Evolutionary conservation across 1,140 invertebrate species (phyloP).

Genomic region (Orius insidiosus): DNA sequence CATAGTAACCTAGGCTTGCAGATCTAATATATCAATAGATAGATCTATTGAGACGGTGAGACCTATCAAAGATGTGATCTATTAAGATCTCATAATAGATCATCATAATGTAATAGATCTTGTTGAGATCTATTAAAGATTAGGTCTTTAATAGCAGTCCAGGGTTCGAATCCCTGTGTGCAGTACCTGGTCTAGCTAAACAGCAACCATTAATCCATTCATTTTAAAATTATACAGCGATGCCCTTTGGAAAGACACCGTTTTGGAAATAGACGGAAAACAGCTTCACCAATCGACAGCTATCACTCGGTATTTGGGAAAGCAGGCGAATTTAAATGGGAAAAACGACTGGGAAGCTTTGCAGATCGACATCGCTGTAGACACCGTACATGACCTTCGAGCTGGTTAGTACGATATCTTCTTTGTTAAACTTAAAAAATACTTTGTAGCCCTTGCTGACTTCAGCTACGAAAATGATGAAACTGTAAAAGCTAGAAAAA

Average conservation of each 20-base stretch:
- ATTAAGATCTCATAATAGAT: no score
- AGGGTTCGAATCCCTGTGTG: background rate
- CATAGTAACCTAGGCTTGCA: no score
- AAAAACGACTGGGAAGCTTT: constrained; percentile 39
- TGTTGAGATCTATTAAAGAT: no score
- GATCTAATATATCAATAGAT: constrained; percentile 1
- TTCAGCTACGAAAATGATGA: constrained; percentile 22
- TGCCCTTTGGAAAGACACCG: constrained; percentile 35
- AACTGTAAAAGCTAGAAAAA: constrained; percentile 21
- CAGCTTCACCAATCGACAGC: constrained; percentile 30
- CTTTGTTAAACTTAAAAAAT: background rate
- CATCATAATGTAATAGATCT: no score
- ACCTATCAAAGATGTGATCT: no score
- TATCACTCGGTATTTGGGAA: constrained; percentile 35
- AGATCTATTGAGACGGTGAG: background rate
- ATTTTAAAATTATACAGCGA: no score
- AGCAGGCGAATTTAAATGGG: constrained; percentile 30
- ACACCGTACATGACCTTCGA: constrained; percentile 24
- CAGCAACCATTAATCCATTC: no score
- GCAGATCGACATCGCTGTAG: constrained; percentile 37
- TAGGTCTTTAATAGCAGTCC: no score
- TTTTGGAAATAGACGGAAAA: constrained; percentile 36
- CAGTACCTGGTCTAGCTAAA: background rate
- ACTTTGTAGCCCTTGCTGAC: constrained; percentile 17
- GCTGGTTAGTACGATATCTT: constrained; percentile 23